phyloP scores from a whole-genome alignment of 2,113 vertebrate genomes.

The Rhabdornis inornatus region DNA sequence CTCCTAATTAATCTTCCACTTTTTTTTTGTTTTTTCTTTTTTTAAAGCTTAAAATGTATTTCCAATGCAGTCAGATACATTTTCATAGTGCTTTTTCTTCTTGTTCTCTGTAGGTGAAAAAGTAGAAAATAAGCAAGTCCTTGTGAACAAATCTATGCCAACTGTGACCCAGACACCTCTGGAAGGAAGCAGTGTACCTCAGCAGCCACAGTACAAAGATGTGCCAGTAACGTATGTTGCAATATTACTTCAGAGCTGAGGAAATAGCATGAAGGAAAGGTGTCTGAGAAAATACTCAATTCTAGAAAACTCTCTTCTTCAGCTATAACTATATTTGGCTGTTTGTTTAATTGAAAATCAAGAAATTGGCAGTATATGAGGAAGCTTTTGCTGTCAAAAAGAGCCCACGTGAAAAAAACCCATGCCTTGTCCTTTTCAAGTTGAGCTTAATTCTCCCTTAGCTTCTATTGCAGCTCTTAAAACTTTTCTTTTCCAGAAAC shows the following conservation, averaged over 20 bases:
- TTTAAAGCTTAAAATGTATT: neutral
- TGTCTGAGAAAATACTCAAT: neutral
- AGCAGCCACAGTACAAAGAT: constrained; percentile 94
- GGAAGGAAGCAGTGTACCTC: constrained; percentile 89
- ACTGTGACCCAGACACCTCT: constrained; percentile 95
- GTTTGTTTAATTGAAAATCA: neutral
- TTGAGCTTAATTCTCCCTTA: neutral
- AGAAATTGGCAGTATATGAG: neutral
- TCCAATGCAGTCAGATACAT: neutral
- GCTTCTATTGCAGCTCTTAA: neutral
- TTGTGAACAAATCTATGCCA: constrained; percentile 98
- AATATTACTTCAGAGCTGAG: neutral
- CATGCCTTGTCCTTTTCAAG: neutral
- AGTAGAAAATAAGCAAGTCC: constrained; percentile 96
- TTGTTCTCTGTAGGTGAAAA: constrained; percentile 82
- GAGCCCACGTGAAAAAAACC: neutral
- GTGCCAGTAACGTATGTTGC: constrained; percentile 90
- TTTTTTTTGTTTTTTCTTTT: neutral
- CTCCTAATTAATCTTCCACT: neutral
- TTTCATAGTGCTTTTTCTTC: neutral
- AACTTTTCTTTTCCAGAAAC: neutral
- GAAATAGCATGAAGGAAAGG: neutral
- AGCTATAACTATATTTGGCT: neutral
- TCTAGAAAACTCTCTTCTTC: neutral
- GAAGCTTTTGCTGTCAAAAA: neutral